Conservation (phyloP, 2,888 invertebrate genomes). For the Pimpla rufipes region DNA sequence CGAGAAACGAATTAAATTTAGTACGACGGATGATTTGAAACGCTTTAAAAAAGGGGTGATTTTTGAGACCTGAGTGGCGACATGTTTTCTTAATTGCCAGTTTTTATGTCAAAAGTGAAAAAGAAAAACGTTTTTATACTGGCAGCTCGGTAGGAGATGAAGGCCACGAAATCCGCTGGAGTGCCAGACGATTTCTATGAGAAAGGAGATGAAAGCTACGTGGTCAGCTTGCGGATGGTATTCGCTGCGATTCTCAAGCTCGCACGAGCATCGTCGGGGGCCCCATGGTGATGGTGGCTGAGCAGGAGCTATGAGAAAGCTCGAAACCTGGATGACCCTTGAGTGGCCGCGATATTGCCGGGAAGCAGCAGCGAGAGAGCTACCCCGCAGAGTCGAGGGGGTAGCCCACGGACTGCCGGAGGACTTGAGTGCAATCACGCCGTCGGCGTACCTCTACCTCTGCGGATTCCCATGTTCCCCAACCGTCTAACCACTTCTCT, state of each 20-base stretch:
- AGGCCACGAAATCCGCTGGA: slow-evolving; percentile 18
- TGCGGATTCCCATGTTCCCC: slow-evolving; percentile 70
- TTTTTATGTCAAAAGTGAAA: background rate
- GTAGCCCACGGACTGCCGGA: slow-evolving; percentile 69
- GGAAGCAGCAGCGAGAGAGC: slow-evolving; percentile 72
- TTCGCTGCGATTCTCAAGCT: slow-evolving; percentile 63
- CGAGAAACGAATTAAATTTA: too few species aligned
- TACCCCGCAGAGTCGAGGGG: slow-evolving; percentile 80
- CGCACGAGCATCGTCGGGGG: slow-evolving; percentile 32
- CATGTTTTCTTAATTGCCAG: too few species aligned
- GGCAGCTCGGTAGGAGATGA: background rate
- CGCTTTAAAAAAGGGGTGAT: too few species aligned
- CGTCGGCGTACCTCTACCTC: slow-evolving; percentile 74
- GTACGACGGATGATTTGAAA: too few species aligned
- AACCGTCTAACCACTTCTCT: slow-evolving; percentile 75
- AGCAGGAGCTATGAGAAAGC: slow-evolving; percentile 80
- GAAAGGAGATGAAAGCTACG: slow-evolving; percentile 66
- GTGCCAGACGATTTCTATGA: slow-evolving; percentile 62
- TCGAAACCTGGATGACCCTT: slow-evolving; percentile 84
- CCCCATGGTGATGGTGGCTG: slow-evolving; percentile 58
- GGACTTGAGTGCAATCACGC: slow-evolving; percentile 84
- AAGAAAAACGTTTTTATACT: background rate
- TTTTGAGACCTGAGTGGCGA: too few species aligned
- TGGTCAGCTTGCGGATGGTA: slow-evolving; percentile 69
- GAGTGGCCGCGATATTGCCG: slow-evolving; percentile 85